Evolutionary conservation across 2,888 invertebrate genomes (phyloP).

Genomic region (Dione juno): DNA sequence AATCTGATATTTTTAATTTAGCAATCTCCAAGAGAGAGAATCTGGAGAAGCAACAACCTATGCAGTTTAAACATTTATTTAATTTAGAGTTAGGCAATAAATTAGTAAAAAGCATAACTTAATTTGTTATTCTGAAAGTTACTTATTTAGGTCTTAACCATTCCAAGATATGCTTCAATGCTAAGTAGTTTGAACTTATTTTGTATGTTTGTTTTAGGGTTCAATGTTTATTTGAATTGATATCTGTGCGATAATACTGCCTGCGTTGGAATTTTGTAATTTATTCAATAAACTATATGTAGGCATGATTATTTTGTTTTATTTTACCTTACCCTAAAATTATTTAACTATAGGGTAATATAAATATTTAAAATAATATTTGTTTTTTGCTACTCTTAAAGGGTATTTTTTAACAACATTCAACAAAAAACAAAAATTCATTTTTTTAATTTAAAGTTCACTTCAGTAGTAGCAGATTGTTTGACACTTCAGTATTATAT

Average conservation of each 20-base stretch:
- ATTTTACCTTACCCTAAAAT: background rate
- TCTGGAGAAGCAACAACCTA: background rate
- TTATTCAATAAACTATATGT: slow-evolving; percentile 79
- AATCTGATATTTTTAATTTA: too few relatives aligned
- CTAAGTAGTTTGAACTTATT: slow-evolving; percentile 51
- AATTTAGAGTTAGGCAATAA: slow-evolving; percentile 4
- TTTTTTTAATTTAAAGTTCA: too few relatives aligned
- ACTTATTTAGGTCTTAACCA: slow-evolving; percentile 52
- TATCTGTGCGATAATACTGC: slow-evolving; percentile 62
- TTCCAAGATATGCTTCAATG: slow-evolving; percentile 62
- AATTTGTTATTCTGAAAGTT: slow-evolving; percentile 12
- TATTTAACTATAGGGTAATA: too few relatives aligned
- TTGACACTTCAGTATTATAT: too few relatives aligned
- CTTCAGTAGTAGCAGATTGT: too few relatives aligned
- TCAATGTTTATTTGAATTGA: slow-evolving; percentile 55
- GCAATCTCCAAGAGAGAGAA: background rate
- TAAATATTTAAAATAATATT: too few relatives aligned
- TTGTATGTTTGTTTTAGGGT: slow-evolving; percentile 62
- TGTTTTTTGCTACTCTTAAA: too few relatives aligned
- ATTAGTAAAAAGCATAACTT: background rate
- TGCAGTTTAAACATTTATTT: background rate
- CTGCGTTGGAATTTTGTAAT: slow-evolving; percentile 72
- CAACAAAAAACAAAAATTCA: too few relatives aligned
- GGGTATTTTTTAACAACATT: too few relatives aligned
- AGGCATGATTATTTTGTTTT: slow-evolving; percentile 54